Base-by-base conservation (phyloP, 2,113 vertebrate species). In the Pomatorhinus ruficollis region DNA sequence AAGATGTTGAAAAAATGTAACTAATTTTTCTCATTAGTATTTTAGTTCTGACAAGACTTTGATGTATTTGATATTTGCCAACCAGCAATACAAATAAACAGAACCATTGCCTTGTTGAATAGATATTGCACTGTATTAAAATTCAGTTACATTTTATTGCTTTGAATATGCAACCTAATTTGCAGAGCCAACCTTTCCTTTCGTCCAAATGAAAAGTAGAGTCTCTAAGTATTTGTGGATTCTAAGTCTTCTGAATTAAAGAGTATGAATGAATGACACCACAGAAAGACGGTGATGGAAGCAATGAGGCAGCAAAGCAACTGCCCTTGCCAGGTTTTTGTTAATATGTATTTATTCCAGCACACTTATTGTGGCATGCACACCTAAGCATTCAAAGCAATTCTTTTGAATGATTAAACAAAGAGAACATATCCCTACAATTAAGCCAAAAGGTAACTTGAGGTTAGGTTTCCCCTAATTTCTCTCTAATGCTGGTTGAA, bases 281-380 rank as follows among this genome's bases (percentile, higher is more conserved):
- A 69, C 33, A 72, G 14, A 66, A 83, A 87, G 31, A 81, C 53
- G 18, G 76, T 78, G 79, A 90, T 39, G 47, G 71, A 96, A 83
- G 66, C 81, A 96, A 86, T 37, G 61, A 96, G 79, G 35, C 64
- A 91, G 54, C 54, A 83, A 94, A 91, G 24, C 49, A 89, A 80
- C 11, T 59, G 35, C 45, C 37, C 71, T 66, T 24, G 40, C 37
- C 80, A 94, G 74, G 69, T 87, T 71, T 94, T 74, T 71, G 20
- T 44, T 60, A 83, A 87, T n/a, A 68, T 63, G 56, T 78, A 53
- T 79, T 97, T 93, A 81, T 87, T 75, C 39, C 40, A 85, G 42
- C 50, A 90, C 44, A 71, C 12, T 84, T 69, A 75, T 31, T 91
- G 47, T 50, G 27, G n/a, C 22, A 56, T n/a, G n/a, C 11, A 5